Evolutionary conservation across 1,140 invertebrate species (phyloP), one percentile per base, ranked within the genome.

Genomic region (Musca domestica): DNA sequence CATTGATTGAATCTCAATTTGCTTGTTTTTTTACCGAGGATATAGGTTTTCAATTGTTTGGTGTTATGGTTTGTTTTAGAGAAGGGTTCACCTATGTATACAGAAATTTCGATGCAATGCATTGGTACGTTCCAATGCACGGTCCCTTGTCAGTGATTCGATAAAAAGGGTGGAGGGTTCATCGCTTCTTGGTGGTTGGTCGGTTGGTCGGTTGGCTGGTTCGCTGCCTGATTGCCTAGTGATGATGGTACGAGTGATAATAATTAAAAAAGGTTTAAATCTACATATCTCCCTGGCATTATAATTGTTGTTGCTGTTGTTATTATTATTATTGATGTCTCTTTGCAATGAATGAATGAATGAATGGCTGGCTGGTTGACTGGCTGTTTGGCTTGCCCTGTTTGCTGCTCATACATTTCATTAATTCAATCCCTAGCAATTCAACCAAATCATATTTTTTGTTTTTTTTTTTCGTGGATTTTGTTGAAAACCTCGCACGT

Each of bases 321-420:
- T 41, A 12, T 41, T 41, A 41, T 41, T 41, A 41, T 7, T 41
- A 41, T 41, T 41, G 34, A 41, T 41, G 34, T 41, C 34, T 41
- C 34, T 41, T 41, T 3, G 19, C 27, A 22, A 61, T 61, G 61
- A 25, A 64, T 34, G 61, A 64, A 17, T 47, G 61, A 19, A 64
- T 27, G 64, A 51, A 49, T 51, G 64, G 48, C 20, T 65, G 63
- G 47, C 23, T 30, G 30, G 61, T n/a, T 61, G 56, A 30, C 27
- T 64, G 64, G 19, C 41, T 64, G 27, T 41, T 12, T 5, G 6
- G 2, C 34, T 7, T 41, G 27, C 27, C 27, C 27, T 30, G 27
- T 30, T 30, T 30, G 9, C 27, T 30, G 27, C 27, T 12, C 34
- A 41, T 41, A 41, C 34, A 41, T 41, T 41, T 41, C 34, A 41